A percentile compares a stretch with the other conserved stretches of the same genome.
phyloP scores from a whole-genome alignment of 2,888 invertebrate genomes.

The Meloe dianella region DNA sequence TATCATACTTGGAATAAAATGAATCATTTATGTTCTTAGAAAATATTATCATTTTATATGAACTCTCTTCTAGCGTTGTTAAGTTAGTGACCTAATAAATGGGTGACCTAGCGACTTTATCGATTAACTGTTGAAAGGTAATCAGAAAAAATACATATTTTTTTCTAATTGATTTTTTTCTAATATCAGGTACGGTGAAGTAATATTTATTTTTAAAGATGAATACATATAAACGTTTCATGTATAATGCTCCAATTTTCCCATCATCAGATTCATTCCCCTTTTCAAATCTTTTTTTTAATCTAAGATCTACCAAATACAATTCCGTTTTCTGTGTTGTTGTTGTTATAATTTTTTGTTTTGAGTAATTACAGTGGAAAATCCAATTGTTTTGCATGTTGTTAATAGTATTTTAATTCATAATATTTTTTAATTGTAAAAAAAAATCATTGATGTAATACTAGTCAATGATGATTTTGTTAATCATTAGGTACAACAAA shows the following conservation, averaged over 20 bases:
- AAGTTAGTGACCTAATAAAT: constrained; percentile 25
- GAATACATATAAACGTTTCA: constrained; percentile 21
- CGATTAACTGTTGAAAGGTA: constrained; percentile 9
- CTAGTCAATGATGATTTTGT: not conserved
- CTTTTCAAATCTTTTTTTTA: not conserved
- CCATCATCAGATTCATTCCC: not conserved
- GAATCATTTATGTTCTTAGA: constrained; percentile 23
- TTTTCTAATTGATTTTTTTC: constrained; percentile 20
- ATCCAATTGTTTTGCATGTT: constrained; percentile 15
- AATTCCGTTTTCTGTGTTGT: constrained; percentile 5
- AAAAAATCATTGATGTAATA: constrained; percentile 14
- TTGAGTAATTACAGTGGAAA: constrained; percentile 13
- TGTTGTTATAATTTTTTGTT: not conserved
- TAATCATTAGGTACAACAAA: not conserved
- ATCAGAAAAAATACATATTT: constrained; percentile 18
- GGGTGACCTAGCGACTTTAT: constrained; percentile 2
- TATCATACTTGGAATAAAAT: constrained; percentile 24
- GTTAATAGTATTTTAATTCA: constrained; percentile 15
- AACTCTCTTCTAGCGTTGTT: constrained; percentile 19
- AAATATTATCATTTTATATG: constrained; percentile 29
- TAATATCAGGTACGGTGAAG: constrained; percentile 23
- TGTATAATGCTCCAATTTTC: constrained; percentile 16
- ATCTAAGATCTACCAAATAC: not conserved
- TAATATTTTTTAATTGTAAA: not conserved
- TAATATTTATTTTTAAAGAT: constrained; percentile 33